Conservation (phyloP, 2,113 vertebrate species). For the Pleuronectes platessa region DNA sequence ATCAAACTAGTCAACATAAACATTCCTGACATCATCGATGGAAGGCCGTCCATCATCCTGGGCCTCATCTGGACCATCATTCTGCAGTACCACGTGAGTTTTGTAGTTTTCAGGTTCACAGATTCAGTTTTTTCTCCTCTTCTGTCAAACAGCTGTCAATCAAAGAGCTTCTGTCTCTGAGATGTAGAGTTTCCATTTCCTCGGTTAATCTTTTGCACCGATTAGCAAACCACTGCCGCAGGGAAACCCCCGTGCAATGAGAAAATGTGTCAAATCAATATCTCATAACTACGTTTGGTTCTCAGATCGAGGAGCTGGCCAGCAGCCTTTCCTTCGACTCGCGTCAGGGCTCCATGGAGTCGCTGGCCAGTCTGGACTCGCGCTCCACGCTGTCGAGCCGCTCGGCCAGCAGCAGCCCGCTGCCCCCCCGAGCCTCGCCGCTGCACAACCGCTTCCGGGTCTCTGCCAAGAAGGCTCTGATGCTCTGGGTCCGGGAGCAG, state of each 20-base stretch:
- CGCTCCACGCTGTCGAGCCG: conserved; percentile 83
- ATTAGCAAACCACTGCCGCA: too few species aligned
- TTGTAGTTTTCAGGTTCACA: too few species aligned
- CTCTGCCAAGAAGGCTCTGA: conserved; percentile 92
- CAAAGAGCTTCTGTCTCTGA: too few species aligned
- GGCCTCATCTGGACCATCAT: conserved; percentile 98
- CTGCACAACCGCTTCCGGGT: conserved; percentile 87
- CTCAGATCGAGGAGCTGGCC: conserved; percentile 92
- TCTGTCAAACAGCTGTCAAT: too few species aligned
- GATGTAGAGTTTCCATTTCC: too few species aligned
- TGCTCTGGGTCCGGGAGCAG: conserved; percentile 93
- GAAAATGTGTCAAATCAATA: too few species aligned
- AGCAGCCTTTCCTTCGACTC: conserved; percentile 86
- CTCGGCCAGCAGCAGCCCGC: conserved; percentile 82
- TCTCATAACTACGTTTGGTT: too few species aligned
- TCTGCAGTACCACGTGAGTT: conserved; percentile 94
- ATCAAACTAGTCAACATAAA: conserved; percentile 98
- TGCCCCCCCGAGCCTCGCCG: conserved; percentile 81
- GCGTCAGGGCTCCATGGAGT: conserved; percentile 84
- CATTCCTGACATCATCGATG: conserved; percentile 93
- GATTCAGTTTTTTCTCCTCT: too few species aligned
- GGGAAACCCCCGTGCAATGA: too few species aligned
- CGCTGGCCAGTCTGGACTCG: conserved; percentile 75
- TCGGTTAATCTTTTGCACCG: too few species aligned
- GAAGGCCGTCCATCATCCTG: conserved; percentile 95